Conservation (phyloP, 2,888 invertebrate genomes). For the Pseudococcus longispinus region DNA sequence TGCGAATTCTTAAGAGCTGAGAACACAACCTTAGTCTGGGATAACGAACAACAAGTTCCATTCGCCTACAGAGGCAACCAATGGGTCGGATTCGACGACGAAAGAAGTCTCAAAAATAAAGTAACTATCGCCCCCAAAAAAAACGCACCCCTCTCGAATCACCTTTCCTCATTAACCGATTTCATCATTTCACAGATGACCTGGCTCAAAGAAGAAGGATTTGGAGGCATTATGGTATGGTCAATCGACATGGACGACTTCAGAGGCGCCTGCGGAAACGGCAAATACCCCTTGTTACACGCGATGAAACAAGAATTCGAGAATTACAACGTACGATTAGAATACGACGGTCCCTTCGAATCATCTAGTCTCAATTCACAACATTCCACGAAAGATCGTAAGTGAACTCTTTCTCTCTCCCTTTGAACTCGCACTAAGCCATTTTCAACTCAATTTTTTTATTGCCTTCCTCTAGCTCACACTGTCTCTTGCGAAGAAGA, state of each 20-base stretch:
- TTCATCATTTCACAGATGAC: conserved; percentile 72
- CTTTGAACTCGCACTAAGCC: neutral
- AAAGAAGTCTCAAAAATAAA: conserved; percentile 88
- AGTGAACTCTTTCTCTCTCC: neutral
- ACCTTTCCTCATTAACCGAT: neutral
- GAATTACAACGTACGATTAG: conserved; percentile 80
- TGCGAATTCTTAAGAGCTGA: conserved; percentile 89
- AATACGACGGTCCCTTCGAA: conserved; percentile 88
- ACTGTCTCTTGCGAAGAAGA: conserved; percentile 90
- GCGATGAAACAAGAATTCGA: conserved; percentile 87
- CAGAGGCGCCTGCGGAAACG: conserved; percentile 85
- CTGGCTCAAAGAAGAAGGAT: conserved; percentile 92
- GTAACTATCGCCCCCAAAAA: conserved; percentile 65
- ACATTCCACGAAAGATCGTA: conserved; percentile 88
- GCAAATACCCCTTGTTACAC: conserved; percentile 87
- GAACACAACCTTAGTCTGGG: conserved; percentile 93
- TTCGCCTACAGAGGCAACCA: conserved; percentile 90
- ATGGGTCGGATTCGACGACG: conserved; percentile 95
- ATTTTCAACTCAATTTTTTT: neutral
- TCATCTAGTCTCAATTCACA: conserved; percentile 71
- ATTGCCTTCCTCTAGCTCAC: conserved; percentile 70
- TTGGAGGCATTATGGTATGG: conserved; percentile 97
- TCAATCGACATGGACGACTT: conserved; percentile 97
- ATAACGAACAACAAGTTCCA: conserved; percentile 94
- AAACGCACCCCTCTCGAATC: neutral